Evolutionary conservation across 1,140 invertebrate species (phyloP).

Genomic region (Sweltsa coloradensis): DNA sequence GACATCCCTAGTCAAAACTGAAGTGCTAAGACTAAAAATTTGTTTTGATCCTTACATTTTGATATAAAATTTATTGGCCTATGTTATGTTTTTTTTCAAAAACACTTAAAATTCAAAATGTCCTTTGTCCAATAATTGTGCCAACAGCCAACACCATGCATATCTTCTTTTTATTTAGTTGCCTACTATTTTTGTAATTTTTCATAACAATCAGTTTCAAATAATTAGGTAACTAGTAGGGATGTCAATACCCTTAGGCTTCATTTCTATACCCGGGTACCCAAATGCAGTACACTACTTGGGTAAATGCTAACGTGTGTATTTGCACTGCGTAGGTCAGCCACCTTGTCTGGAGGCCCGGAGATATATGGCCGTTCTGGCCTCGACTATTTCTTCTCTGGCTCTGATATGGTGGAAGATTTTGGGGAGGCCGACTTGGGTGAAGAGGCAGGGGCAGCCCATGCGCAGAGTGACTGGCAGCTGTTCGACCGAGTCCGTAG

Average conservation of each 20-base stretch:
- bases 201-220: too few species aligned
- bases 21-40: too few species aligned
- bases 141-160: too few species aligned
- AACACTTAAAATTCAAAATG: too few species aligned
- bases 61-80: too few species aligned
- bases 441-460: conserved; percentile 18
- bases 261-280: not conserved
- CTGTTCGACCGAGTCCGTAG: conserved; percentile 52
- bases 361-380: conserved; percentile 60
- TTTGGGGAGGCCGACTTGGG: conserved; percentile 20
- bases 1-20: too few species aligned
- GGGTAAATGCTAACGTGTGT: not conserved
- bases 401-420: conserved; percentile 22
- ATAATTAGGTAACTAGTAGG: too few species aligned
- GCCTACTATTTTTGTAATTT: too few species aligned
- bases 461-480: conserved; percentile 37
- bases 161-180: too few species aligned
- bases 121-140: too few species aligned
- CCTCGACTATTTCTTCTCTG: conserved; percentile 39
- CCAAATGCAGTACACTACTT: not conserved
- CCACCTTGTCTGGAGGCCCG: conserved; percentile 53
- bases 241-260: not conserved
- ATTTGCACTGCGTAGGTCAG: conserved; percentile 34
- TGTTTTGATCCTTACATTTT: too few species aligned
- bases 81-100: too few species aligned